Conservation (phyloP, 2,888 invertebrate species). For the Ariolimax columbianus region DNA sequence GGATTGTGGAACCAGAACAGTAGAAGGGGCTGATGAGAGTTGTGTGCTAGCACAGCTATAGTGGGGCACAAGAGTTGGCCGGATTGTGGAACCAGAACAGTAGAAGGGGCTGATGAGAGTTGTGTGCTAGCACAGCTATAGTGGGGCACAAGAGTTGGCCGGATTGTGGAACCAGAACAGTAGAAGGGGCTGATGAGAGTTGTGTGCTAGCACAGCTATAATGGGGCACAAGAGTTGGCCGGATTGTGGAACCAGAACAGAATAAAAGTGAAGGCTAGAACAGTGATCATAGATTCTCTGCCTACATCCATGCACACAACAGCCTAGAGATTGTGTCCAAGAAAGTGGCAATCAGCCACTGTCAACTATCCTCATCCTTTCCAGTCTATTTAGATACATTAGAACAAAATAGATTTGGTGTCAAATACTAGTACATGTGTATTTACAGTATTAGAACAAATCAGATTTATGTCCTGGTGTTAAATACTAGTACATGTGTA, state of each 20-base stretch:
- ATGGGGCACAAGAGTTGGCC: not conserved
- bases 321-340: no score
- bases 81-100: not conserved
- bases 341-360: no score
- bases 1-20: not conserved
- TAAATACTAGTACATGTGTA: no score
- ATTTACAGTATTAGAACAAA: no score
- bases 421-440: no score
- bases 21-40: no score
- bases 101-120: no score
- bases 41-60: not conserved
- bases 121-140: not conserved
- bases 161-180: not conserved
- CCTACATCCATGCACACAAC: not conserved
- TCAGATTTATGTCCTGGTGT: no score
- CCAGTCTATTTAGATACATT: no score
- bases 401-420: no score
- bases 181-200: not conserved
- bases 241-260: not conserved
- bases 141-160: not conserved
- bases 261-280: not conserved
- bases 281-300: not conserved
- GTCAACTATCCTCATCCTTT: no score
- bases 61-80: not conserved
- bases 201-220: not conserved